Conservation (phyloP, 1,140 invertebrate species). For the Sitobion miscanthi region DNA sequence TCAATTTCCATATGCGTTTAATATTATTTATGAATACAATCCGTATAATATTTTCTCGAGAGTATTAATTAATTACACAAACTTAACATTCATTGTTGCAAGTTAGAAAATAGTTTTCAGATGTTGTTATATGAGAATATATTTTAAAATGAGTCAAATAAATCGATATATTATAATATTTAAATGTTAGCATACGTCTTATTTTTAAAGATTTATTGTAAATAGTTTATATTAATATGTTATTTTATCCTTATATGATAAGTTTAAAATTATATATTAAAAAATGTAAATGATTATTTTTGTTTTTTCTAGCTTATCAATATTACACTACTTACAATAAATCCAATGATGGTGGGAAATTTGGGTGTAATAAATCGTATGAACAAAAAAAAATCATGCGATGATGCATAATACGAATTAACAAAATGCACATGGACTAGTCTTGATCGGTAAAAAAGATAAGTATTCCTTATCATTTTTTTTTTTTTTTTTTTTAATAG, state of each 20-base stretch:
- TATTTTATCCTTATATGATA: not conserved
- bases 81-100: not conserved
- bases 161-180: not conserved
- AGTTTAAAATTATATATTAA: not conserved
- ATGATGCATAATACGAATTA: not conserved
- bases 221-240: not conserved
- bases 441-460: not conserved
- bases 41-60: not conserved
- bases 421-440: not conserved
- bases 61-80: not conserved
- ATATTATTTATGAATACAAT: not conserved
- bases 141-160: not conserved
- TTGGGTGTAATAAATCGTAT: not conserved
- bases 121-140: not conserved
- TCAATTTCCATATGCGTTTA: not conserved
- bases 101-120: not conserved
- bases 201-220: not conserved
- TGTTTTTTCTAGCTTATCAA: not conserved
- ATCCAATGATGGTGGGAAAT: not conserved
- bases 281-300: not conserved
- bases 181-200: not conserved
- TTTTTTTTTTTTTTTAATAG: not conserved
- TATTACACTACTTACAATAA: not conserved
- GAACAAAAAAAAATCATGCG: not conserved
- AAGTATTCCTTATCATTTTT: not conserved